Base-by-base conservation (phyloP, 2,888 invertebrate species). In the Argyresthia goedartella region DNA sequence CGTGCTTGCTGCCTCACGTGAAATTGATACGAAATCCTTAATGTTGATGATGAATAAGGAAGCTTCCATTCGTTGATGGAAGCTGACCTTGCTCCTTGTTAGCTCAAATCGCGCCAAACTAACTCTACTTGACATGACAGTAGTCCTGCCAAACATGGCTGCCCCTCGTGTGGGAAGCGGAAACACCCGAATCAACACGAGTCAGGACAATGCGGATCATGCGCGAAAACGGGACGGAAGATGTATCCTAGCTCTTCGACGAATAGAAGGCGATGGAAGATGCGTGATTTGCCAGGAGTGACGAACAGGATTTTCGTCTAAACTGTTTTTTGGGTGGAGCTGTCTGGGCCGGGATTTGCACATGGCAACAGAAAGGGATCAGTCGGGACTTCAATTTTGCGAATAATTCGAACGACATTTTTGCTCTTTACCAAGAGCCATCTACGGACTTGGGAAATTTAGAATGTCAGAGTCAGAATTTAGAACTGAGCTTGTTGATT, bases 81-180 rank as follows among this genome's bases (percentile, higher is more conserved):
- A 73, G 73, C 74, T 71, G 75, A 84, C 81, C 81, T 79, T 77
- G 76, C 76, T 61, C 65, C 61, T 66, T 63, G 64, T 54, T 71
- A 70, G 76, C 73, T 67, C 69, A 67, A 72, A 76, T 75, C 79
- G 84, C 82, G 84, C 84, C 80, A 82, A 86, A 86, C 85, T 84
- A 78, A 76, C 81, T 79, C 75, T 73, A 78, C 71, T 80, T 84
- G 84, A 81, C 81, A n/a, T n/a, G n/a, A n/a, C n/a, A n/a, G n/a
- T n/a, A 84, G 81, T 78, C 80, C 84, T 76, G 84, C 80, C 79
- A 85, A 86, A 85, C 76, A 87, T 87, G 87, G 87, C 87, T 66
- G 80, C 77, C 74, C 62, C 64, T 77, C 82, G 81, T 78, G 78
- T 80, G 76, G 81, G 78, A 82, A 80, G 81, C 81, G 87, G 85